Evolutionary conservation across 2,113 vertebrate genomes (phyloP).

Genomic region (Labrus mixtus): DNA sequence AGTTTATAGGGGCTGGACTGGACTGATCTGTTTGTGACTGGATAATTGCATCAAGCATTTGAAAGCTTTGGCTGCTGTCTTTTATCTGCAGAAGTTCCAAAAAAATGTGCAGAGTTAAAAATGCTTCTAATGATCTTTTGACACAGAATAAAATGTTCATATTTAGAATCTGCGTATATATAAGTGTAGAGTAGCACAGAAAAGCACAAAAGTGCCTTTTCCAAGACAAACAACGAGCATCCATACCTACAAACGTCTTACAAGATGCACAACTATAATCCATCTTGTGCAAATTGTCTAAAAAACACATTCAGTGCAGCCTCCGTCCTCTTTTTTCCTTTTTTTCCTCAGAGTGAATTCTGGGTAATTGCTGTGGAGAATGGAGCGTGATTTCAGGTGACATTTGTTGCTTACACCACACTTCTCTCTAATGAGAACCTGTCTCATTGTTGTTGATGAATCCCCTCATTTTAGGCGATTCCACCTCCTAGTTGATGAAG

Average conservation of each 20-base stretch:
- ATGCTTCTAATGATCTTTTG: no score
- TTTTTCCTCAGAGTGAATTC: conserved; percentile 16
- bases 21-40: conserved; percentile 17
- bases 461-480: conserved; percentile 19
- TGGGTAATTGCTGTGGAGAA: conserved; percentile 39
- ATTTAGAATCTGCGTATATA: no score
- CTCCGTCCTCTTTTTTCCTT: background rate
- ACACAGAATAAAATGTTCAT: no score
- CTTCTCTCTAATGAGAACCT: conserved; percentile 28
- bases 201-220: background rate
- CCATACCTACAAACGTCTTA: background rate
- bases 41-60: conserved; percentile 4
- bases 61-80: background rate
- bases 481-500: conserved; percentile 17
- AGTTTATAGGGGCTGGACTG: conserved; percentile 1
- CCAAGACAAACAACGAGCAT: no score
- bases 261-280: background rate
- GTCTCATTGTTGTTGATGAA: conserved; percentile 24
- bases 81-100: no score
- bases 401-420: conserved; percentile 40
- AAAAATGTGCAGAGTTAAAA: no score
- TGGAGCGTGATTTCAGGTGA: conserved; percentile 34
- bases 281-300: background rate
- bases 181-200: no score
- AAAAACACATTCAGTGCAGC: conserved; percentile 1